Base-by-base conservation (phyloP, 2,113 vertebrate genomes). In the Heloderma charlesbogerti region DNA sequence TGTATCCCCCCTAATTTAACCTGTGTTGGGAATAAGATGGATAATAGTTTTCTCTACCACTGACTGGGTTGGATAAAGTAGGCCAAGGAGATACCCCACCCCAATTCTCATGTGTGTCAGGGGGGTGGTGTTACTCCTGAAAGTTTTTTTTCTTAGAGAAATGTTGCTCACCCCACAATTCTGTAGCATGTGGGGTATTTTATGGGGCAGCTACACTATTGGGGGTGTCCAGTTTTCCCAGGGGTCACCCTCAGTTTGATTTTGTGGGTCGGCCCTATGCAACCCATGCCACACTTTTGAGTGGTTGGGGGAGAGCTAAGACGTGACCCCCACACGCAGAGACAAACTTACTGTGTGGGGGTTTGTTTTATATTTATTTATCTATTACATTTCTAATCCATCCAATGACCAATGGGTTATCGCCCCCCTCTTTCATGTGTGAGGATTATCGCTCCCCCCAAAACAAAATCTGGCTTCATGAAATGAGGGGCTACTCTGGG, bases 321-420 rank as follows among this genome's bases (percentile, higher is more conserved):
- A 78, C 2, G 3, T 12, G 3, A 1, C 2, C 0, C 20, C 22
- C 40, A 72, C 34, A n/a, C 40, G 2, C 22, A 1, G 18, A 74
- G 37, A n/a, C n/a, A 74, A n/a, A 37, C 34, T 37, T 37, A 37
- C 15, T 37, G 37, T 37, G 67, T 69, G 67, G 67, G 67, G 67
- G 29, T 29, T 29, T 29, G 8, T 51, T 5, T 51, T 3, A 51
- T 51, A 51, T 51, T 51, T 51, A 51, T 8, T 51, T 51, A 3
- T 51, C 8, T 51, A 51, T 51, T 51, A 51, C 48, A 51, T 51
- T 8, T 51, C 48, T 51, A 51, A 51, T 51, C 48, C 48, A 51
- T 51, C 8, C 48, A 51, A 51, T 51, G n/a, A n/a, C n/a, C 48
- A 51, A 3, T 51, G 48, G 48, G 48, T 51, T 51, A 51, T 29